Conservation (phyloP, 2,113 vertebrate genomes). For the Bos taurus region DNA sequence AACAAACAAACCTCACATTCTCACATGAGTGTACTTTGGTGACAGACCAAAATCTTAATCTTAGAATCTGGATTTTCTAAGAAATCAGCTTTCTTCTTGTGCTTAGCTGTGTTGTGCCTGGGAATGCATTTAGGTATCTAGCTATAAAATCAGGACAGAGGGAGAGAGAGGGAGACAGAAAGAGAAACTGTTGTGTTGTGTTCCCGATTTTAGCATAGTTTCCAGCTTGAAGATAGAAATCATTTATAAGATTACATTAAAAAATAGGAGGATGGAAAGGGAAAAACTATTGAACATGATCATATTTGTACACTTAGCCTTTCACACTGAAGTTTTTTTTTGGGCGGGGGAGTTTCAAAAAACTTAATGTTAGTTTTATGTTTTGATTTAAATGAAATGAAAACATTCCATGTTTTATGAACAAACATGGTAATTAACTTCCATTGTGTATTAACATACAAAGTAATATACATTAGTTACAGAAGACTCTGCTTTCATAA, state of each 20-base stretch:
- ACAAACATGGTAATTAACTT: neutral
- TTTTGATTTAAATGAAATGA: slow-evolving; percentile 5
- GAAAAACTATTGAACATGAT: neutral
- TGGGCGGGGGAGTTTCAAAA: neutral
- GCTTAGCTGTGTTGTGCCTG: neutral
- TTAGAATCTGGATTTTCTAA: neutral
- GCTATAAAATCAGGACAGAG: neutral
- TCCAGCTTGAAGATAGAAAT: neutral
- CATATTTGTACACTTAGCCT: neutral
- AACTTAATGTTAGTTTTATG: neutral
- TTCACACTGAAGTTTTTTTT: neutral
- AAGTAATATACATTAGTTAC: neutral
- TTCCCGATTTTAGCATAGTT: neutral
- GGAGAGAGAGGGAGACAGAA: neutral
- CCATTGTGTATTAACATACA: neutral
- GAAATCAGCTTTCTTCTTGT: neutral
- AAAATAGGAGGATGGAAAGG: neutral
- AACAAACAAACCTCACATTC: neutral
- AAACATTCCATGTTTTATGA: neutral
- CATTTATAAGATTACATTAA: neutral
- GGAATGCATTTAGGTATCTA: neutral
- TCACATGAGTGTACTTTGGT: neutral
- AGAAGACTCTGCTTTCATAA: neutral
- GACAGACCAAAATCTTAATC: neutral
- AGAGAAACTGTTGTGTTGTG: neutral